Base-by-base conservation (phyloP, 2,888 invertebrate species). In the Nephrocerus scutellatus region DNA sequence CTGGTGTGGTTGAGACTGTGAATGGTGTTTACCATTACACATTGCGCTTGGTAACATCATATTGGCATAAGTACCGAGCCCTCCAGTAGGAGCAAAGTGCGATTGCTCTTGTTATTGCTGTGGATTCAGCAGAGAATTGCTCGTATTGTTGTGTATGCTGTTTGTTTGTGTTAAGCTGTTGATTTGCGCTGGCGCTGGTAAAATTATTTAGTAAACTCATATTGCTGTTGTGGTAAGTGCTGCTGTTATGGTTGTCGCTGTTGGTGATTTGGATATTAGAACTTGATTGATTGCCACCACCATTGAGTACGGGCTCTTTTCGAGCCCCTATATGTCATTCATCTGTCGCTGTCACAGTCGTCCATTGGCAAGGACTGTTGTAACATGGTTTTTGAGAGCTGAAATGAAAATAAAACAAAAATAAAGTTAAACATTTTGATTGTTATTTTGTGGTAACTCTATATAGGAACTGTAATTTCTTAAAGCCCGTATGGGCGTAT, bases 291-390 rank as follows among this genome's bases (percentile, higher is more conserved):
- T 44, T 43, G 43, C 44, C 44, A 44, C 46, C 41, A 49, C 48
- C 49, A 48, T 51, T 50, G 40, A 43, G 36, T 44, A 48, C 32
- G 50, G 52, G 50, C 54, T 54, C 54, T 48, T 50, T 55, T 36
- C 54, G 54, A 55, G 53, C 52, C 51, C 52, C 53, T 50, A 51
- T 50, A 53, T 70, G 71, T 70, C 72, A 72, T 71, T 72, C 72
- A 13, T 71, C 71, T 30, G 68, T 64, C 22, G 71, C 71, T 13
- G 71, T 67, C 32, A 72, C 70, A 15, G 65, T 70, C 42, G 72
- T 68, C 70, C 72, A 71, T 57, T 70, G 70, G 72, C 72, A 72
- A 30, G 70, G 68, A 53, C 65, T 70, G 42, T 59, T 62, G 53
- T 70, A 71, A 41, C 52, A 46, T 33, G 48, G 41, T 45, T 52